Conservation (phyloP, 2,888 invertebrate genomes). For the Athrips mouffetella region DNA sequence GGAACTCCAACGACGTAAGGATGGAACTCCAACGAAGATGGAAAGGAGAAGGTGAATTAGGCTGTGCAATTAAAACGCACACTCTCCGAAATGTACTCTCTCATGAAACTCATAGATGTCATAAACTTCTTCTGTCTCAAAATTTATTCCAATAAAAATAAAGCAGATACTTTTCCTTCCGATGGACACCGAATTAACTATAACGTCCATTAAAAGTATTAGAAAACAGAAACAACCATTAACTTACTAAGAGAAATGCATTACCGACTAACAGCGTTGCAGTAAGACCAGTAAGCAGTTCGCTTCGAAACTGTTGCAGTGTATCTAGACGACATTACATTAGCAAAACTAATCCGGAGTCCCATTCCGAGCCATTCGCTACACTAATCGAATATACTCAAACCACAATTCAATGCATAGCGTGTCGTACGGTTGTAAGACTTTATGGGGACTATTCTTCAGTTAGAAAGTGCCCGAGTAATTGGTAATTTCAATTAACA, state of each 20-base stretch:
- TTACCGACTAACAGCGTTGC: slow-evolving; percentile 8
- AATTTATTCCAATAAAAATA: too few relatives aligned
- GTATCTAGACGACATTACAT: slow-evolving; percentile 20
- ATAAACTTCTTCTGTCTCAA: too few relatives aligned
- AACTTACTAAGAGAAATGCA: slow-evolving; percentile 8
- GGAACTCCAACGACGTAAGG: too few relatives aligned
- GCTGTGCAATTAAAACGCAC: too few relatives aligned
- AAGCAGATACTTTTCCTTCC: background rate
- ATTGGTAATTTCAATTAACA: slow-evolving; percentile 65
- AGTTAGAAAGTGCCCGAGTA: slow-evolving; percentile 42
- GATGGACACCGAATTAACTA: slow-evolving; percentile 4
- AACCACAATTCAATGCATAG: slow-evolving; percentile 23
- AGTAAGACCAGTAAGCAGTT: too few relatives aligned
- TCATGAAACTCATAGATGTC: too few relatives aligned
- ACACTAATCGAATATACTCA: slow-evolving; percentile 28
- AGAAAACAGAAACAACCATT: slow-evolving; percentile 9
- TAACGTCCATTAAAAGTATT: slow-evolving; percentile 7
- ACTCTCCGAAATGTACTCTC: too few relatives aligned
- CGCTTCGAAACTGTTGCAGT: slow-evolving; percentile 3
- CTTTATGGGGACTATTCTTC: slow-evolving; percentile 43
- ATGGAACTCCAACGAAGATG: too few relatives aligned
- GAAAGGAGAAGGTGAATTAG: too few relatives aligned
- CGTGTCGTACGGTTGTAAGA: slow-evolving; percentile 45
- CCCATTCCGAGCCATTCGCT: slow-evolving; percentile 25
- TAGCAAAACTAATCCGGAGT: slow-evolving; percentile 19